Conservation (phyloP, 2,888 invertebrate species). For the Aspidiotus rigidus region DNA sequence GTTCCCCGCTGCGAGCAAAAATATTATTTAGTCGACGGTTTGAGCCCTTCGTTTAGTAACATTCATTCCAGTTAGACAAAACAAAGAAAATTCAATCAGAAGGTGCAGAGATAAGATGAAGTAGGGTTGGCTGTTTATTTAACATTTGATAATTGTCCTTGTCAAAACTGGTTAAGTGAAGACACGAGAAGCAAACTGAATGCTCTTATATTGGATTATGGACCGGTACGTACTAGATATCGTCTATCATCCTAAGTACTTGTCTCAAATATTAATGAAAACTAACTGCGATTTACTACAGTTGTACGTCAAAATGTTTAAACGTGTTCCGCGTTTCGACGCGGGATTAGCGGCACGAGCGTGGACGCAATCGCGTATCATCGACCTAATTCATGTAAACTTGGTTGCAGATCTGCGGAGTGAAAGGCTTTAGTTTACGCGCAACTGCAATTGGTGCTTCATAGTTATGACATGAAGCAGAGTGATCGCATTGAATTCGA, state of each 20-base stretch:
- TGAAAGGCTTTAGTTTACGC: too few relatives aligned
- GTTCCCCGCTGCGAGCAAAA: slow-evolving; percentile 31
- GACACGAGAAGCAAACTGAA: slow-evolving; percentile 9
- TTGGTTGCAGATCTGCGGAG: neutral
- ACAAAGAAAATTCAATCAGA: slow-evolving; percentile 33
- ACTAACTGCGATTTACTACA: too few relatives aligned
- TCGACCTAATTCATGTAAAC: neutral
- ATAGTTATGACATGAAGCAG: too few relatives aligned
- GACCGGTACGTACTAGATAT: too few relatives aligned
- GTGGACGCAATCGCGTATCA: neutral
- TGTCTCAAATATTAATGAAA: too few relatives aligned
- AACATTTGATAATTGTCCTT: slow-evolving; percentile 32
- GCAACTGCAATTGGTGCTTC: too few relatives aligned
- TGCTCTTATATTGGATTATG: slow-evolving; percentile 5
- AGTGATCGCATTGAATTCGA: too few relatives aligned
- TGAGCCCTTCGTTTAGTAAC: slow-evolving; percentile 23
- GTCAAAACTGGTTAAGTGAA: slow-evolving; percentile 22
- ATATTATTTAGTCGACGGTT: slow-evolving; percentile 29
- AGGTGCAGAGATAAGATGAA: slow-evolving; percentile 1
- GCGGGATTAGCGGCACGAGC: too few relatives aligned
- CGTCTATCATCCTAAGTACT: too few relatives aligned
- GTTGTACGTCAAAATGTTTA: too few relatives aligned
- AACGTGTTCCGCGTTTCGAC: too few relatives aligned
- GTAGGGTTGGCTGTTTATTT: slow-evolving; percentile 21
- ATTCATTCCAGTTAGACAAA: slow-evolving; percentile 22